Evolutionary conservation across 1,140 invertebrate genomes (phyloP).

Genomic region (Drosophila saltans): DNA sequence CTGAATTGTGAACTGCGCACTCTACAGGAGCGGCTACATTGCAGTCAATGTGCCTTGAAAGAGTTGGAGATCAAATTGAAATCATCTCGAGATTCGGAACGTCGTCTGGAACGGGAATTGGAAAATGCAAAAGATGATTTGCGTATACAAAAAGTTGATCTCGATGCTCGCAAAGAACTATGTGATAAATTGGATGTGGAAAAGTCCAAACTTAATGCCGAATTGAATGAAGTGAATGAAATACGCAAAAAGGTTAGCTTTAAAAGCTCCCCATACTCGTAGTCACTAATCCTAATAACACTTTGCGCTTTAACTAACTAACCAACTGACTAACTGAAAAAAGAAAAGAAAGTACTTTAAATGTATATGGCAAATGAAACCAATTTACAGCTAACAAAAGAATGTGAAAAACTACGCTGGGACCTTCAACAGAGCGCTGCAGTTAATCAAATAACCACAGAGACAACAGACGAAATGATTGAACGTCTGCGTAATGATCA

Average conservation of each 20-base stretch:
- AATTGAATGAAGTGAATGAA: conserved; percentile 68
- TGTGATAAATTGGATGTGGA: conserved; percentile 77
- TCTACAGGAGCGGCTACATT: conserved; percentile 59
- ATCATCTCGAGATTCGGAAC: conserved; percentile 33
- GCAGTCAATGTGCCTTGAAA: conserved; percentile 49
- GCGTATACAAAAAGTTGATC: conserved; percentile 63
- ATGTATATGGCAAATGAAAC: conserved; percentile 13
- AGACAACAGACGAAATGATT: conserved; percentile 67
- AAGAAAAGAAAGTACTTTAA: background rate
- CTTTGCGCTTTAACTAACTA: background rate
- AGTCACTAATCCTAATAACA: conserved; percentile 28
- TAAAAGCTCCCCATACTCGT: background rate
- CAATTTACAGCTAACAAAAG: conserved; percentile 43
- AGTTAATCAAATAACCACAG: conserved; percentile 53
- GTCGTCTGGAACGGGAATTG: conserved; percentile 59
- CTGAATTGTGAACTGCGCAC: conserved; percentile 62
- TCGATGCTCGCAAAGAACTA: conserved; percentile 71
- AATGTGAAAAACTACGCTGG: conserved; percentile 62
- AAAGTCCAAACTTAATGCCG: conserved; percentile 74
- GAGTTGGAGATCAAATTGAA: conserved; percentile 60
- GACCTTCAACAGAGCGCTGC: conserved; percentile 50
- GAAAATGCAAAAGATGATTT: conserved; percentile 56
- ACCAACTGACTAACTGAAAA: background rate
- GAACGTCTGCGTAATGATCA: conserved; percentile 60
- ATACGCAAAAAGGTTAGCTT: conserved; percentile 69